Evolutionary conservation across 2,113 vertebrate species (phyloP).

Genomic region (Ploceus nigricollis): DNA sequence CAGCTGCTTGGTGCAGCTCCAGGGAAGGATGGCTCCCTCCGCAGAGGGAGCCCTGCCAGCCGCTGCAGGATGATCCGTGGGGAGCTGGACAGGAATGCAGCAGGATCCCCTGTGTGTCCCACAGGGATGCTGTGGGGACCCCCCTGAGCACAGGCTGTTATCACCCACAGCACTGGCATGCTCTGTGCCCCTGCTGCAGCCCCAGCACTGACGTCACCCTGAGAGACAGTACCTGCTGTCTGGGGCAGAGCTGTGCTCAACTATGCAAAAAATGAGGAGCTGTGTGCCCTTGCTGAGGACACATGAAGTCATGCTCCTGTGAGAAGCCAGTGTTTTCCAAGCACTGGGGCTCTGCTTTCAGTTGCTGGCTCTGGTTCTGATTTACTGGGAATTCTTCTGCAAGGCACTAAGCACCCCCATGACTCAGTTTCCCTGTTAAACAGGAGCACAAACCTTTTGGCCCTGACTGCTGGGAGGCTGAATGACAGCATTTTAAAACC

Average conservation of each 20-base stretch:
- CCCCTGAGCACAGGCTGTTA: neutral
- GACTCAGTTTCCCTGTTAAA: constrained; percentile 28
- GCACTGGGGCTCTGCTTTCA: neutral
- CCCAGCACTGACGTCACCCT: neutral
- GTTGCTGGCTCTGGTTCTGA: neutral
- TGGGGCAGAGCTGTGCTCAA: neutral
- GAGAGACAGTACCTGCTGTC: neutral
- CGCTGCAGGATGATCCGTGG: neutral
- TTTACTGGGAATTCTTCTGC: neutral
- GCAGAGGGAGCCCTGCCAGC: neutral
- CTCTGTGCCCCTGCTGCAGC: neutral
- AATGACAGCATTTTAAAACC: constrained; percentile 4
- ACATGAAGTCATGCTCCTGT: neutral
- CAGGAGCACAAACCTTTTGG: neutral
- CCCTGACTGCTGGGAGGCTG: neutral
- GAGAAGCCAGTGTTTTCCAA: neutral
- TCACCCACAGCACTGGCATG: neutral
- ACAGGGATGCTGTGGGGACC: neutral
- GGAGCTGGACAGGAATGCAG: neutral
- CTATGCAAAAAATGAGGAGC: neutral
- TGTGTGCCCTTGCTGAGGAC: neutral
- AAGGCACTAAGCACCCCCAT: neutral
- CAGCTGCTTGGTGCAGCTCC: neutral
- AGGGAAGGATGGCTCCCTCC: neutral
- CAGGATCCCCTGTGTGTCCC: rapidly evolving